These are phyloP conservation scores for Potamarius usumacintae DNA, from an alignment of 2,113 vertebrate genomes.

Conservation along the genomic window DNA sequence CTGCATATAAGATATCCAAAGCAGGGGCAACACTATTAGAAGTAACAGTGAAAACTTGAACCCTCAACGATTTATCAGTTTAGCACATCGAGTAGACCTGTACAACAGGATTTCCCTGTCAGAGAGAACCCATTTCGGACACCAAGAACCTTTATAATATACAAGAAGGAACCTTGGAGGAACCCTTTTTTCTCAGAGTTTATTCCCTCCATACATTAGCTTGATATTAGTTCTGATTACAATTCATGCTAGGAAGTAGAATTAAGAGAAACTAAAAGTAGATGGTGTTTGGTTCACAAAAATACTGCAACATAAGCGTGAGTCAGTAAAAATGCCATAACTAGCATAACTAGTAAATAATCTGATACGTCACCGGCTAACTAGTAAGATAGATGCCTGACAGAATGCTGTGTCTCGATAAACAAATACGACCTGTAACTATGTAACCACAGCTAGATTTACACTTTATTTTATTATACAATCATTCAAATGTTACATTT, in stretches of 20 bases:
- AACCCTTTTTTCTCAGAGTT: not conserved
- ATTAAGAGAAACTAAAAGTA: not conserved
- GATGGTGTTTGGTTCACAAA: not conserved
- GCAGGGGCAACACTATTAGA: not conserved
- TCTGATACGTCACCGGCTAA: not conserved
- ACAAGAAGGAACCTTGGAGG: not conserved
- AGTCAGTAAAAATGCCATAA: not conserved
- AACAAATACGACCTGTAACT: not conserved
- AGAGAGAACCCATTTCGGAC: not conserved
- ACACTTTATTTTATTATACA: not conserved
- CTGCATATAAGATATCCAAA: not conserved
- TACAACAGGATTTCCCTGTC: not conserved
- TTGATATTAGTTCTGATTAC: not conserved
- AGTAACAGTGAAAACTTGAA: not conserved
- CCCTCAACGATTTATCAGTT: not conserved
- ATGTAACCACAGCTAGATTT: not conserved
- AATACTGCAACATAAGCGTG: not conserved
- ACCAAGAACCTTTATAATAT: not conserved
- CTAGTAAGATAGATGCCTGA: not conserved
- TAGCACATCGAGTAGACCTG: not conserved
- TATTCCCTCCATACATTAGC: not conserved
- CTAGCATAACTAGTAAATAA: not conserved
- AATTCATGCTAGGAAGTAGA: not conserved
- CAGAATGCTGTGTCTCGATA: not conserved
- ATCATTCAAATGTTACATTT: not conserved